Base-by-base conservation (phyloP, 1,140 invertebrate species). In the Diabrotica undecimpunctata region DNA sequence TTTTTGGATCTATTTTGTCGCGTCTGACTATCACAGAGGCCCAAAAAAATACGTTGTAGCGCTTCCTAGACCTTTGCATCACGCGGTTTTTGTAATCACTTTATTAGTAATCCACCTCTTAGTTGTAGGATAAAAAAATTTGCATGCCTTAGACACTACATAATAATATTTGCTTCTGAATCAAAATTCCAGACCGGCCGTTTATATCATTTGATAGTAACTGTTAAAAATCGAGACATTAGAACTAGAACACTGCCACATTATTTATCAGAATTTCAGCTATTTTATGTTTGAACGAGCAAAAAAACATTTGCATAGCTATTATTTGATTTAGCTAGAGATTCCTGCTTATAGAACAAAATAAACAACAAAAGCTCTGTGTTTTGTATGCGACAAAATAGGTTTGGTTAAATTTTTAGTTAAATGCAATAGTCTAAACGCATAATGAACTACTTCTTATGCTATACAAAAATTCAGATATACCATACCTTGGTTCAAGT, bases 351-450 rank as follows among this genome's bases (percentile, higher is more conserved):
- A 54, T 64, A 64, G 62, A 51, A 53, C 54, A 36, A 51, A 64
- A 64, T 57, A 57, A 56, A 7, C n/a, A 52, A 54, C 12, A 70
- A 71, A 71, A 71, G 54, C 70, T 58, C 36, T 39, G n/a, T 12
- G 62, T 11, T 46, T 50, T 54, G 66, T 62, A 51, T 62, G 62
- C 53, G 53, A 61, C 63, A 69, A 67, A 61, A 61, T 60, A 62
- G 63, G 59, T 54, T 70, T 38, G 10, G 14, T 73, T 72, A 68
- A 68, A 70, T 62, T 65, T 70, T 74, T 36, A 64, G 68, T 75
- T 74, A 73, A 75, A 64, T 64, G 71, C 76, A 78, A 78, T 78
- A 78, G 77, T 75, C 77, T 69, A 75, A 78, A 78, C 77, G 77
- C 71, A 74, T 73, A 70, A 67, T 52, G 67, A 39, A 46, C 55